A percentile compares a stretch with the other conserved stretches of the same genome.
Conservation (phyloP, 2,888 invertebrate genomes). For the Bellardia bayeri region DNA sequence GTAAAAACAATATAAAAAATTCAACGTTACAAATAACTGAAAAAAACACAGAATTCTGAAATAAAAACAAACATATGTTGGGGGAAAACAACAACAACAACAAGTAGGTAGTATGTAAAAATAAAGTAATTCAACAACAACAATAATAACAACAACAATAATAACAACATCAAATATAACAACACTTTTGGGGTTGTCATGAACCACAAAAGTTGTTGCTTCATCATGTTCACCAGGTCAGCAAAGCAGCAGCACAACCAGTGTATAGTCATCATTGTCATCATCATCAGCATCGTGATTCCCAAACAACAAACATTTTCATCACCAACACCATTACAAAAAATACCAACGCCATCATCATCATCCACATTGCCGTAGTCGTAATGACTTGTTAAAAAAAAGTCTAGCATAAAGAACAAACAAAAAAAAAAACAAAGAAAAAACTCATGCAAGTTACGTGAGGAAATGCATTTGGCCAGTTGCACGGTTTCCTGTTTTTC, state of each 20-base stretch:
- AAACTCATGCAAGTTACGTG: conserved; percentile 44
- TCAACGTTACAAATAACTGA: conserved; percentile 46
- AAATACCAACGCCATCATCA: conserved; percentile 10
- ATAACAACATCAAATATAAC: conserved; percentile 73
- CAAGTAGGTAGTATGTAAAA: conserved; percentile 55
- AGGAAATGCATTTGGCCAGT: conserved; percentile 79
- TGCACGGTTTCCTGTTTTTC: conserved; percentile 80
- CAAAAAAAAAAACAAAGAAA: conserved; percentile 25
- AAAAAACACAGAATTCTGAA: conserved; percentile 22
- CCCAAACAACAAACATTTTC: conserved; percentile 18
- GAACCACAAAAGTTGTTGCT: conserved; percentile 78
- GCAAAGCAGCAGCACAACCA: conserved; percentile 45
- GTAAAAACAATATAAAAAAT: conserved; percentile 66
- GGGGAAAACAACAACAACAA: conserved; percentile 47
- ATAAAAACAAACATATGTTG: conserved; percentile 63
- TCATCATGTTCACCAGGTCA: conserved; percentile 74
- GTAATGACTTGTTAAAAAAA: background rate
- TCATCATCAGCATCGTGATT: conserved; percentile 4
- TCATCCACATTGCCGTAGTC: conserved; percentile 6
- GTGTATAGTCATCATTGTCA: conserved; percentile 37
- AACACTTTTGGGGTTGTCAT: conserved; percentile 75
- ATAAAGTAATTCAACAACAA: conserved; percentile 70
- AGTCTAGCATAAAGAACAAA: background rate
- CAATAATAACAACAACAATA: background rate
- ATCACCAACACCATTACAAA: conserved; percentile 8